Evolutionary conservation across 2,888 invertebrate species (phyloP), one percentile per base, ranked within the genome.

Genomic region (Minunthozetes semirufus): DNA sequence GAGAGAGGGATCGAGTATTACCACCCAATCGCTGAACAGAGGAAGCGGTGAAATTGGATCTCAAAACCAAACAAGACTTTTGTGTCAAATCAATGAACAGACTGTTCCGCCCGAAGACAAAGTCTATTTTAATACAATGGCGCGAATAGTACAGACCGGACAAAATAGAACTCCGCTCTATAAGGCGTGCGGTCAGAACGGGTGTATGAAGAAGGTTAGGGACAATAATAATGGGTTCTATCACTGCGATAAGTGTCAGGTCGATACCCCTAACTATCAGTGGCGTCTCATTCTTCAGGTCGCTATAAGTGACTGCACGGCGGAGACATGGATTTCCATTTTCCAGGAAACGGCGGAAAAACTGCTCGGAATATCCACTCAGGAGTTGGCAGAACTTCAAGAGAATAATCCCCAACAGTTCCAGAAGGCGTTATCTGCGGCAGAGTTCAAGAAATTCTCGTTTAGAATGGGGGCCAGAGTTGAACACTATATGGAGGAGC

Each of bases 121-220:
- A 42, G 27, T n/a, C 0, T 72, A 72, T 25, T 50, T 42, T 17
- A 73, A 73, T 9, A 1, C n/a, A 1, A 73, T 19, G 19, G 73
- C 61, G 9, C 29, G 22, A 27, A 33, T 73, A 1, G 13, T n/a
- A 2, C 6, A 1, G n/a, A 33, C 56, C 0, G 73, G 73, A 22
- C 15, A n/a, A n/a, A n/a, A n/a, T n/a, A n/a, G 48, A 8, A 19
- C 46, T 0, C 56, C 68, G 1, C 48, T 77, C 0, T 77, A 77
- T 19, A 74, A 85, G 83, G 91, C 97, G 0, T 99, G 99, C 80
- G 91, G 95, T 0, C 87, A 88, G 72, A 88, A 90, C 0, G 88
- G 88, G 72, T 99, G 99, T 84, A 95, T 96, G 82, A 99, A 99
- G 84, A 99, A 99, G 84, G 86, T 97, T 0, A 85, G 93, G 11